Conservation (phyloP, 1,140 invertebrate genomes). For the Parasteatoda tepidariorum region DNA sequence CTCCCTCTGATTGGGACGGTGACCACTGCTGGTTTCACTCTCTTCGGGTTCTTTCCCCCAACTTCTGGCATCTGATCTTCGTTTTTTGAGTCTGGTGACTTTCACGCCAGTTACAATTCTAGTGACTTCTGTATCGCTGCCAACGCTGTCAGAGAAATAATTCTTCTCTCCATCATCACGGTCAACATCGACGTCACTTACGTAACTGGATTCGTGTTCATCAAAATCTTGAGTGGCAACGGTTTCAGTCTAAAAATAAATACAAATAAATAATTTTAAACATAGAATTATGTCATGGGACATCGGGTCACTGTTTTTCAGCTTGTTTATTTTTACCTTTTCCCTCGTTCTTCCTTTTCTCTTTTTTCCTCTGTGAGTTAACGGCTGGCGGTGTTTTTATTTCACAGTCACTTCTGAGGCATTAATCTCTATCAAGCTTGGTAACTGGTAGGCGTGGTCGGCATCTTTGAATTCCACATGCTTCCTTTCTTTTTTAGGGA, state of each 20-base stretch:
- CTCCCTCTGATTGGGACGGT: slow-evolving; percentile 6
- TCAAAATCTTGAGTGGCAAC: neutral
- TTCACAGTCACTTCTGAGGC: no score
- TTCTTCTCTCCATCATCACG: neutral
- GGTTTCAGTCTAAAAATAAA: slow-evolving; percentile 20
- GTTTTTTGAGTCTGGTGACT: slow-evolving; percentile 21
- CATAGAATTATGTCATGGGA: no score
- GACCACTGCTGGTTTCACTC: slow-evolving; percentile 51
- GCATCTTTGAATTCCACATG: no score
- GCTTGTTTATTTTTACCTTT: no score
- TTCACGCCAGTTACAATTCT: slow-evolving; percentile 1
- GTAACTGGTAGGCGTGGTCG: no score
- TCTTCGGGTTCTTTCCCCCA: slow-evolving; percentile 40
- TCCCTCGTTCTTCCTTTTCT: no score
- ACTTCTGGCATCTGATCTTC: slow-evolving; percentile 13
- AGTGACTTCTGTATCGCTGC: slow-evolving; percentile 44
- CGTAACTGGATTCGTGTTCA: neutral
- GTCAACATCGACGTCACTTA: neutral
- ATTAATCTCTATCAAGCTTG: no score
- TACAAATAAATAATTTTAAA: neutral
- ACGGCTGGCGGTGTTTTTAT: no score
- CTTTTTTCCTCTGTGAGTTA: no score
- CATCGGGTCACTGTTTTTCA: no score
- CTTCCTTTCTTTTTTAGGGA: no score
- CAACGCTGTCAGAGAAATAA: slow-evolving; percentile 36